These are phyloP conservation scores for Hippocampus abdominalis DNA, from an alignment of 2,113 vertebrate species.

Conservation along the genomic window DNA sequence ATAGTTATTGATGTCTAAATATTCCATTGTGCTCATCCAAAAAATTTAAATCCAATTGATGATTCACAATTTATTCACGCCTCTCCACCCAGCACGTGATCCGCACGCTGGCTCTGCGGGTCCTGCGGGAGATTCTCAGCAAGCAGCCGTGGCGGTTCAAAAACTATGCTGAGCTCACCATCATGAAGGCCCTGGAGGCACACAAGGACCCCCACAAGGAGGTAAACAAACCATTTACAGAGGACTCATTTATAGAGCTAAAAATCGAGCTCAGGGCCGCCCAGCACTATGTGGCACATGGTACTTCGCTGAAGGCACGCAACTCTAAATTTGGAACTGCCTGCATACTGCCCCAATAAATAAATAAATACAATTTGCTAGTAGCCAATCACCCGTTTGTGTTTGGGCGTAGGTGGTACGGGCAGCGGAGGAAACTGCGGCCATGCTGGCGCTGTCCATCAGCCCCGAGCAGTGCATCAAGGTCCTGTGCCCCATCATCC, in stretches of 20 bases:
- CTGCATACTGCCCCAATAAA: not conserved
- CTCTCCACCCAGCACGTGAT: slow-evolving; percentile 79
- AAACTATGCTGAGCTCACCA: slow-evolving; percentile 94
- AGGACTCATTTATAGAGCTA: too few relatives aligned
- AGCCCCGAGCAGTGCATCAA: slow-evolving; percentile 95
- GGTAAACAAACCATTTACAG: slow-evolving; percentile 60
- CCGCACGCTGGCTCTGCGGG: slow-evolving; percentile 87
- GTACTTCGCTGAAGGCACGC: not conserved
- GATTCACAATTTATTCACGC: not conserved
- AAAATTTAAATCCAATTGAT: not conserved
- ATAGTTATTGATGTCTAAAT: too few relatives aligned
- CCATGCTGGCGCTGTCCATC: slow-evolving; percentile 89
- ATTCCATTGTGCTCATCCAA: too few relatives aligned
- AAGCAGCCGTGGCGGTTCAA: slow-evolving; percentile 95
- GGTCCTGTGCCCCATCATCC: slow-evolving; percentile 94
- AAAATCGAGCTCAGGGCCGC: not conserved
- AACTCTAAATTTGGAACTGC: not conserved
- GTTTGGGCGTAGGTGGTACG: slow-evolving; percentile 79
- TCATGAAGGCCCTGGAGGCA: slow-evolving; percentile 94
- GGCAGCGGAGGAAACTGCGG: slow-evolving; percentile 90
- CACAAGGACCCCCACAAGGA: slow-evolving; percentile 96
- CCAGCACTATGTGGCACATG: not conserved
- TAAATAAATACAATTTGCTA: too few relatives aligned
- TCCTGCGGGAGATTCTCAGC: slow-evolving; percentile 89
- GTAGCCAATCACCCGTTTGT: too few relatives aligned